phyloP scores from a whole-genome alignment of 2,113 vertebrate genomes.

The Pollimyrus isidori region DNA sequence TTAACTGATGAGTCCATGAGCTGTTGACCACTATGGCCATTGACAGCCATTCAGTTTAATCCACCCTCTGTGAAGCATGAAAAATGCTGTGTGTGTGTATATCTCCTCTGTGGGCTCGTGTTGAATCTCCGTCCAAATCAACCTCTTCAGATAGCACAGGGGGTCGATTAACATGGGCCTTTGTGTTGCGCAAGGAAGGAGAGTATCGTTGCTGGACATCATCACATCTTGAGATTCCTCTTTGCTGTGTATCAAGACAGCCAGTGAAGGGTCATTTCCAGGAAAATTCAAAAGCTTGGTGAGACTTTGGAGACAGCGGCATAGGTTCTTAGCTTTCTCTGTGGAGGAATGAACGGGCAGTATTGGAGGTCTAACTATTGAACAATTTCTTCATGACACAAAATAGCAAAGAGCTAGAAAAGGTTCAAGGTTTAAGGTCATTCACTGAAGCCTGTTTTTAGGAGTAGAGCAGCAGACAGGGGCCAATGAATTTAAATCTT shows the following conservation, averaged over 20 bases:
- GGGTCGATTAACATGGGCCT: slow-evolving; percentile 44
- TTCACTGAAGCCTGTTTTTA: not conserved
- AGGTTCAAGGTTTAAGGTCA: not conserved
- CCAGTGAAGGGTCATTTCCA: not conserved
- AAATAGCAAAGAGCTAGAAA: not conserved
- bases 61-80: slow-evolving; percentile 44
- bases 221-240: slow-evolving; percentile 32
- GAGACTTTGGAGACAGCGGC: not conserved
- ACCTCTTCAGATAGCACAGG: slow-evolving; percentile 48
- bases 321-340: not conserved
- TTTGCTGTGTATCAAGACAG: not conserved
- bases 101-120: slow-evolving; percentile 32
- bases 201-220: slow-evolving; percentile 23
- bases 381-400: not conserved
- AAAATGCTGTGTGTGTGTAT: slow-evolving; percentile 19
- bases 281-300: not conserved
- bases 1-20: not conserved
- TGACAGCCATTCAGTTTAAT: slow-evolving; percentile 43
- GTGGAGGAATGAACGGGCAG: not conserved
- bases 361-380: not conserved
- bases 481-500: not conserved
- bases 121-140: slow-evolving; percentile 53
- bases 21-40: not conserved
- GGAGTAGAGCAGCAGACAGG: not conserved
- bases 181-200: slow-evolving; percentile 25